phyloP scores from a whole-genome alignment of 2,797 vertebrate species.

The Siniperca undulata region DNA sequence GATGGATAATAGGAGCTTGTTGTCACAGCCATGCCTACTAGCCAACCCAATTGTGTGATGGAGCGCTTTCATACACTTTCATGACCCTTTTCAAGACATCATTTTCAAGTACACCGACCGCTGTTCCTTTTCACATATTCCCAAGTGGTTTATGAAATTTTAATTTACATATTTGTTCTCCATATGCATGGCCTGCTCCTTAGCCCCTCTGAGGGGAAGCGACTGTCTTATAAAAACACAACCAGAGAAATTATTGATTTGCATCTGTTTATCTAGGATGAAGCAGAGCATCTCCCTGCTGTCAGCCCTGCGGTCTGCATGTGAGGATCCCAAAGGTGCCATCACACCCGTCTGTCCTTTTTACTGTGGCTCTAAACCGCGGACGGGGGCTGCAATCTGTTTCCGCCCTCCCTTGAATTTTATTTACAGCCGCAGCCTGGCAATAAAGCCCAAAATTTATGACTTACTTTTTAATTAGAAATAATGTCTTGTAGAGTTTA shows the following conservation, averaged over 20 bases:
- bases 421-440: constrained; percentile 88
- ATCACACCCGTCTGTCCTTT: constrained; percentile 68
- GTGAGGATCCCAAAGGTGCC: constrained; percentile 69
- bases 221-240: constrained; percentile 65
- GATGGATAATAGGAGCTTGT: constrained; percentile 51
- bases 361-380: constrained; percentile 70
- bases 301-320: constrained; percentile 27
- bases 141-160: constrained; percentile 61
- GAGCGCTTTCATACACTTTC: constrained; percentile 51
- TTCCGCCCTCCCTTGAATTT: constrained; percentile 84
- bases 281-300: constrained; percentile 46
- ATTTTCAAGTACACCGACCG: constrained; percentile 62
- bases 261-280: constrained; percentile 72
- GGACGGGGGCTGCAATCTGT: constrained; percentile 73
- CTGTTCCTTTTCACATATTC: constrained; percentile 54
- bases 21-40: constrained; percentile 39
- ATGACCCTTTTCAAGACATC: constrained; percentile 68
- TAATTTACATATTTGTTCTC: constrained; percentile 66
- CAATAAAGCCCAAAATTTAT: constrained; percentile 90
- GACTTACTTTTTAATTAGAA: constrained; percentile 94
- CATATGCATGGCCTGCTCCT: constrained; percentile 46
- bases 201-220: constrained; percentile 29
- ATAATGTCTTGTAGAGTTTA: constrained; percentile 90
- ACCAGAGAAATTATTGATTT: constrained; percentile 75
- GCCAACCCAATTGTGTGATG: constrained; percentile 43